Conservation (phyloP, 2,113 vertebrate genomes). For the Bubo blakistoni region DNA sequence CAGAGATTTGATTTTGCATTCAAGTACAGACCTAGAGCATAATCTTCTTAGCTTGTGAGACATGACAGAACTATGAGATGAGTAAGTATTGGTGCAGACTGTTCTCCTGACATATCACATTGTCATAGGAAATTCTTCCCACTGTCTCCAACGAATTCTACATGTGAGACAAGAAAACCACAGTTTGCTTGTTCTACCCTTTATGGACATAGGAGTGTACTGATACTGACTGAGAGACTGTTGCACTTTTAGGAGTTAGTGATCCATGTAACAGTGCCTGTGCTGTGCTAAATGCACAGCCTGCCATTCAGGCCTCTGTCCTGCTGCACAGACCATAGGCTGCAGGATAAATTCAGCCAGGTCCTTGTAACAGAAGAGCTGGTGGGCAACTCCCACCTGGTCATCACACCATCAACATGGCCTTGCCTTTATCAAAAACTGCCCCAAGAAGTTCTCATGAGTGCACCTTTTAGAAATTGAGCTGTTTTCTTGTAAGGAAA, state of each 20-base stretch:
- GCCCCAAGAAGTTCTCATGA: not conserved
- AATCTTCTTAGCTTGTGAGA: not conserved
- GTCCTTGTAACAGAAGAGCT: not conserved
- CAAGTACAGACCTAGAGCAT: not conserved
- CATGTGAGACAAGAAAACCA: not conserved
- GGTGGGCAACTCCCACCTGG: not conserved
- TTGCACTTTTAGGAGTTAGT: not conserved
- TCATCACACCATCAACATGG: not conserved
- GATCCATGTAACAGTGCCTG: not conserved
- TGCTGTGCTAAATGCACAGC: rapidly evolving
- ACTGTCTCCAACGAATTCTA: not conserved
- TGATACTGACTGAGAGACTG: not conserved
- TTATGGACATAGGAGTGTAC: not conserved
- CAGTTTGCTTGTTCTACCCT: not conserved
- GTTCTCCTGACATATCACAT: not conserved
- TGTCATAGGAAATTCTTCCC: not conserved
- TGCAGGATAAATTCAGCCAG: not conserved
- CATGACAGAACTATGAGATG: not conserved
- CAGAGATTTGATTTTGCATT: not conserved
- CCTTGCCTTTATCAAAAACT: not conserved
- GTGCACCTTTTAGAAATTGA: not conserved
- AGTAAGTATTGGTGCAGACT: not conserved
- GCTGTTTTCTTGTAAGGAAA: not conserved
- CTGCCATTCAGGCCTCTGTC: rapidly evolving
- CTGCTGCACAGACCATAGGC: not conserved